Percentiles rank a stretch among this genome's conserved stretches.
These are phyloP conservation scores for Eretmochelys imbricata DNA, from an alignment of 2,113 vertebrate genomes.

Conservation along the genomic window DNA sequence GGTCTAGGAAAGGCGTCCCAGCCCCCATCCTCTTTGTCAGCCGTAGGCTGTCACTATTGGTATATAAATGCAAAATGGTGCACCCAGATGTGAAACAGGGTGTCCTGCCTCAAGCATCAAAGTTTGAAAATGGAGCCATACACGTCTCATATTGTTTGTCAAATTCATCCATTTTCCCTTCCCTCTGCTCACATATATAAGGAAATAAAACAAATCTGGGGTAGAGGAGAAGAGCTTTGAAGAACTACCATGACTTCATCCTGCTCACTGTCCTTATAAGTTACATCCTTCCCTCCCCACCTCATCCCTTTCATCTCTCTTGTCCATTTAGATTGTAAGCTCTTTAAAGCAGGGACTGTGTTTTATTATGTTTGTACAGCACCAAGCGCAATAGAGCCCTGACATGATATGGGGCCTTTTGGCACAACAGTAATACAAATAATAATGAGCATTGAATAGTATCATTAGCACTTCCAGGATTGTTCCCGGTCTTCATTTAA, in stretches of 20 bases:
- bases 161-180: not conserved
- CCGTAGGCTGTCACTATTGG: not conserved
- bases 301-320: not conserved
- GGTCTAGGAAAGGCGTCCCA: not conserved
- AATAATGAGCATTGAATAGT: accelerated
- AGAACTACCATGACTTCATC: not conserved
- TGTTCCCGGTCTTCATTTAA: accelerated
- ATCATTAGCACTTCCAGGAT: accelerated
- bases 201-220: not conserved
- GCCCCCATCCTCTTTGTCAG: not conserved
- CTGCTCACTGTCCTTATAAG: not conserved
- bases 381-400: not conserved
- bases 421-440: not conserved
- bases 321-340: not conserved
- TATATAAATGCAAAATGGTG: not conserved
- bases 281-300: not conserved
- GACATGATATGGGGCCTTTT: not conserved
- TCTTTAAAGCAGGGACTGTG: not conserved
- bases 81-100: not conserved
- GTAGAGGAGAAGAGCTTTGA: not conserved
- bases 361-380: not conserved
- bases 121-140: not conserved
- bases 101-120: not conserved
- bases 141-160: not conserved
- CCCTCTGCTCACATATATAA: not conserved